A percentile compares a stretch with the other conserved stretches of the same genome.
phyloP scores from a whole-genome alignment of 2,888 invertebrate genomes.

The Leucophenga montana region DNA sequence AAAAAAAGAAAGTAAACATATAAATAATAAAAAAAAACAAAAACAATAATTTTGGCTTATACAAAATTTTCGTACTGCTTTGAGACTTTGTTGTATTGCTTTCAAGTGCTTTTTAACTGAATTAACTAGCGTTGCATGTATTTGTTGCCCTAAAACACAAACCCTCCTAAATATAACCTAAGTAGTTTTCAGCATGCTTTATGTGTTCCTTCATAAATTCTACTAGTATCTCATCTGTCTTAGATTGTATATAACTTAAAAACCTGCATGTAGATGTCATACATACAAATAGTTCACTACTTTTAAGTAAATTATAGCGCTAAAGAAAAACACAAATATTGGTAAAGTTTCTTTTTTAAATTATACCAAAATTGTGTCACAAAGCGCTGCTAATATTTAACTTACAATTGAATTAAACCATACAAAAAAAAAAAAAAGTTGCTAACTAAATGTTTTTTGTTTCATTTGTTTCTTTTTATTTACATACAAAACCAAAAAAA shows the following conservation, averaged over 20 bases:
- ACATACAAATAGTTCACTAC: conserved; percentile 9
- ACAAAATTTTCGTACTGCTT: too few species aligned
- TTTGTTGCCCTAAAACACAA: background rate
- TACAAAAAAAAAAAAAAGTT: conserved; percentile 51
- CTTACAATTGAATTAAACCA: conserved; percentile 1
- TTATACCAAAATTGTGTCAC: background rate
- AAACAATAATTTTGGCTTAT: too few species aligned
- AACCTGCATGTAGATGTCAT: conserved; percentile 22
- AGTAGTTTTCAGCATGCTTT: too few species aligned
- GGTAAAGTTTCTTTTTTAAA: background rate
- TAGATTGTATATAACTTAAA: background rate
- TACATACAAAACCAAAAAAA: conserved; percentile 58
- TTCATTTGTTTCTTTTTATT: conserved; percentile 70
- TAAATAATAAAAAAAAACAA: too few species aligned
- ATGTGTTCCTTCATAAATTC: too few species aligned
- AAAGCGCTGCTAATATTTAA: conserved; percentile 12
- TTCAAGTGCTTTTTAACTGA: too few species aligned
- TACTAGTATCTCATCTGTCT: too few species aligned
- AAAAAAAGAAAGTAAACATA: too few species aligned
- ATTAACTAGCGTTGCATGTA: conserved; percentile 2
- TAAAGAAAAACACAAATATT: background rate
- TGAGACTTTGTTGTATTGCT: too few species aligned
- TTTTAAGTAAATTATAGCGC: conserved; percentile 14
- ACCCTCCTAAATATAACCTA: too few species aligned
- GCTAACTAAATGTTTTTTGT: conserved; percentile 72